Evolutionary conservation across 2,113 vertebrate genomes (phyloP).

Genomic region (Siphamia tubifer): DNA sequence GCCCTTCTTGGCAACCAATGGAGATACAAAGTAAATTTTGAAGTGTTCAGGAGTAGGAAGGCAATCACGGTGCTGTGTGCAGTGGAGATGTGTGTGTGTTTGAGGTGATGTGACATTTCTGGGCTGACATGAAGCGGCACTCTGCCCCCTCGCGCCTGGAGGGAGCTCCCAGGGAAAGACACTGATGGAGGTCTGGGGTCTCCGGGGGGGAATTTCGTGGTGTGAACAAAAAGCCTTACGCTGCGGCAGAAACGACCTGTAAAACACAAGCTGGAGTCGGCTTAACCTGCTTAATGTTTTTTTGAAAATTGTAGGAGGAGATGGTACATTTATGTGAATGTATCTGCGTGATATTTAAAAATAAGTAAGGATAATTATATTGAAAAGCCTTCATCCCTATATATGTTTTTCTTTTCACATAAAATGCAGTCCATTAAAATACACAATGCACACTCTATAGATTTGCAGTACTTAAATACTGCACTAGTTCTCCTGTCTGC

Average conservation of each 20-base stretch:
- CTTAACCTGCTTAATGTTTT: slow-evolving; percentile 1
- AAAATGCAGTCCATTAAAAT: too few relatives aligned
- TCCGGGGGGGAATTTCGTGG: slow-evolving; percentile 45
- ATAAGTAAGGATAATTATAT: background rate
- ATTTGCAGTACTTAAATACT: too few relatives aligned
- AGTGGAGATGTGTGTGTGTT: slow-evolving; percentile 21
- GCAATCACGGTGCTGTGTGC: slow-evolving; percentile 14
- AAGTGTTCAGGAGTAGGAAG: slow-evolving; percentile 28
- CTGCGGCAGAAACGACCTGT: slow-evolving; percentile 36
- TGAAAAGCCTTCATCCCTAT: background rate
- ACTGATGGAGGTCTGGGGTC: slow-evolving; percentile 70
- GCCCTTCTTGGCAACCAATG: slow-evolving; percentile 23
- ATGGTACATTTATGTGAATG: background rate
- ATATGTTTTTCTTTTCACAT: background rate
- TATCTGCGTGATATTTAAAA: background rate
- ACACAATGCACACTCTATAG: too few relatives aligned
- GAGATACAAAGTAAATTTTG: slow-evolving; percentile 49
- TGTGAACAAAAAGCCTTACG: slow-evolving; percentile 49
- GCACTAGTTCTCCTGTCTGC: background rate
- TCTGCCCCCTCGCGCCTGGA: slow-evolving; percentile 72
- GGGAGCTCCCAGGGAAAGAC: slow-evolving; percentile 71
- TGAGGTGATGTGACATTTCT: slow-evolving; percentile 75
- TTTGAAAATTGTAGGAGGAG: background rate
- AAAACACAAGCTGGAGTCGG: slow-evolving; percentile 33
- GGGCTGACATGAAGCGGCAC: slow-evolving; percentile 70